Conservation (phyloP, 2,113 vertebrate species). For the Megaceryle torquata region DNA sequence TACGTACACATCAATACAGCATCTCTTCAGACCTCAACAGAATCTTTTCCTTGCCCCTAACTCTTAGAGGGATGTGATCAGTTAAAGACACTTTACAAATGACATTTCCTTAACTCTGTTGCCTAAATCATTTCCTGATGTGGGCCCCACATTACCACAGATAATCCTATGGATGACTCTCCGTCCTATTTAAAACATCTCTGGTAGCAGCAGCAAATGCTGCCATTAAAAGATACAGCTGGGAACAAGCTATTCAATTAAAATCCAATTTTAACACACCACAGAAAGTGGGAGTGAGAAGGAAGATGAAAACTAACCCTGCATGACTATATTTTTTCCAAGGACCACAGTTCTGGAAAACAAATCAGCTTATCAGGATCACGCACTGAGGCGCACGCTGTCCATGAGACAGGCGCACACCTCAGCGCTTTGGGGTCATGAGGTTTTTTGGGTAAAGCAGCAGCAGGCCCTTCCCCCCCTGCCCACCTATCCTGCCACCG, state of each 20-base stretch:
- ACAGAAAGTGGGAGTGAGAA: neutral
- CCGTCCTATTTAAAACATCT: neutral
- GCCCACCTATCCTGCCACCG: fast-evolving
- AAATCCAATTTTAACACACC: conserved; percentile 7
- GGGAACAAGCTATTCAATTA: neutral
- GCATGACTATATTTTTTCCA: neutral
- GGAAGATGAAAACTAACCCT: neutral
- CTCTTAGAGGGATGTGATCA: neutral
- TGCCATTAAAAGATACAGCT: neutral
- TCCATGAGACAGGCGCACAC: fast-evolving
- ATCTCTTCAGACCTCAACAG: neutral
- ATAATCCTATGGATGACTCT: neutral
- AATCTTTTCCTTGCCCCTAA: neutral
- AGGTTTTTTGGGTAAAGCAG: neutral
- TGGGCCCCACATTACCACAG: neutral
- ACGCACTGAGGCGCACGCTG: fast-evolving
- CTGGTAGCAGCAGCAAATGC: neutral
- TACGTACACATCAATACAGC: neutral
- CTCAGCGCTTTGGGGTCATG: no score
- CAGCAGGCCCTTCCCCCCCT: fast-evolving
- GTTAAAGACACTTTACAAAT: neutral
- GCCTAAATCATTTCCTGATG: neutral
- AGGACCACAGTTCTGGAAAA: neutral
- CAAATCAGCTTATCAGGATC: neutral
- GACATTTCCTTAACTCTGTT: neutral